Percentiles rank a stretch among this genome's conserved stretches.
phyloP scores from a whole-genome alignment of 2,888 invertebrate species.

The Meganola albula region DNA sequence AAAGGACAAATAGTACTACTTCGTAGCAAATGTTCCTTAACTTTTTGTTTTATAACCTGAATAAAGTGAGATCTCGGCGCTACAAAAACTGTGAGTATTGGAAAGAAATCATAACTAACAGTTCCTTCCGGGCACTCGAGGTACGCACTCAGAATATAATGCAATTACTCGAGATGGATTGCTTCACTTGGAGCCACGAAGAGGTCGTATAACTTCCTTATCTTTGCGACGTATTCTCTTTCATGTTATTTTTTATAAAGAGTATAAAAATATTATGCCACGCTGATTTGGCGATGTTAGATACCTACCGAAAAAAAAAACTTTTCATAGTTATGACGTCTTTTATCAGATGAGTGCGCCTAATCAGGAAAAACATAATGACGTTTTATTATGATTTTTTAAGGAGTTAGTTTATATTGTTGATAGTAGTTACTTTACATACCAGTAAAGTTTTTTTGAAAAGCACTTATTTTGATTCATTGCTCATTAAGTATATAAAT shows the following conservation, averaged over 20 bases:
- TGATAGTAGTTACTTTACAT: too few species aligned
- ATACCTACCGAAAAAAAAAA: too few species aligned
- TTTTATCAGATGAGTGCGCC: too few species aligned
- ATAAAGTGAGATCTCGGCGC: constrained; percentile 21
- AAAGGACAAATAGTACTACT: constrained; percentile 20
- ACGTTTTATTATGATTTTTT: too few species aligned
- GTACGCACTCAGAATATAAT: constrained; percentile 55
- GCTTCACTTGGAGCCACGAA: constrained; percentile 45
- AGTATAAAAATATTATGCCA: constrained; percentile 39
- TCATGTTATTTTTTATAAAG: constrained; percentile 50
- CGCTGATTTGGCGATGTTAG: constrained; percentile 26
- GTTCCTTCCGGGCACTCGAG: constrained; percentile 38
- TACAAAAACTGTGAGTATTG: constrained; percentile 38
- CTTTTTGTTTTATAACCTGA: constrained; percentile 27
- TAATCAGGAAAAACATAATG: too few species aligned
- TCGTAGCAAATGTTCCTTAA: constrained; percentile 22
- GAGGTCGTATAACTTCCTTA: constrained; percentile 50
- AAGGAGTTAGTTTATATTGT: too few species aligned
- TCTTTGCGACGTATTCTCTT: constrained; percentile 37
- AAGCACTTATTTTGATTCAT: too few species aligned
- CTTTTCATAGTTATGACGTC: too few species aligned
- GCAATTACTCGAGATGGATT: constrained; percentile 62
- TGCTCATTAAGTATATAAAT: too few species aligned
- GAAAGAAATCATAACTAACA: constrained; percentile 42
- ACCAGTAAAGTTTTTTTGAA: too few species aligned